phyloP scores from a whole-genome alignment of 2,113 vertebrate species.

The Plecturocebus donacophilus region DNA sequence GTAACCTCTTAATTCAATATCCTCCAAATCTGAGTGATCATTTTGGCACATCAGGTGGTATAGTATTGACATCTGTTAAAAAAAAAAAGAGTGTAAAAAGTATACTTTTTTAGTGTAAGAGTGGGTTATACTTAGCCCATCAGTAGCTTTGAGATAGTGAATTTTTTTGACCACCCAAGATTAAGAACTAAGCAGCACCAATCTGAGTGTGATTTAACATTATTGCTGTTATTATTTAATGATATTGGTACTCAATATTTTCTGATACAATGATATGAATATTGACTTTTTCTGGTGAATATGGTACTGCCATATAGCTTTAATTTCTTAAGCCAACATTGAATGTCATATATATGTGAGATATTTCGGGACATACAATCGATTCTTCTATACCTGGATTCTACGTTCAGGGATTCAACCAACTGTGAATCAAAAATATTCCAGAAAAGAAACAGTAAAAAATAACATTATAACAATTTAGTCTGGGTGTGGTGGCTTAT shows the following conservation, averaged over 20 bases:
- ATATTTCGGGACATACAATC: neutral
- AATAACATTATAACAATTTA: neutral
- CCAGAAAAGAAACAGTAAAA: neutral
- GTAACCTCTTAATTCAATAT: neutral
- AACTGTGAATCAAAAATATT: neutral
- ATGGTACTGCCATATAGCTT: neutral
- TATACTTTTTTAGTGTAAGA: neutral
- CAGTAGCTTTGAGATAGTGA: neutral
- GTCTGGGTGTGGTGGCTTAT: neutral
- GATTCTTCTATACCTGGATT: neutral
- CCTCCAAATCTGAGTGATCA: neutral
- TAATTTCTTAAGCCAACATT: neutral
- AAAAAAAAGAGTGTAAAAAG: neutral
- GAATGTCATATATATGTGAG: neutral
- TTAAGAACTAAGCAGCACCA: constrained; percentile 10
- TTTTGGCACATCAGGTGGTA: neutral
- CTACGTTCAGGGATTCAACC: neutral
- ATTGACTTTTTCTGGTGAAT: constrained; percentile 28
- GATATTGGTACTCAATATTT: constrained; percentile 25
- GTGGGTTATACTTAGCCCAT: neutral
- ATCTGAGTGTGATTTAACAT: neutral
- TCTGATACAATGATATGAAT: neutral
- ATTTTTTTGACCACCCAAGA: neutral
- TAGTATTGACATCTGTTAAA: constrained; percentile 10
- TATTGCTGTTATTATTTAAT: neutral